Conservation (phyloP, 2,113 vertebrate species). For the Miniopterus natalensis region DNA sequence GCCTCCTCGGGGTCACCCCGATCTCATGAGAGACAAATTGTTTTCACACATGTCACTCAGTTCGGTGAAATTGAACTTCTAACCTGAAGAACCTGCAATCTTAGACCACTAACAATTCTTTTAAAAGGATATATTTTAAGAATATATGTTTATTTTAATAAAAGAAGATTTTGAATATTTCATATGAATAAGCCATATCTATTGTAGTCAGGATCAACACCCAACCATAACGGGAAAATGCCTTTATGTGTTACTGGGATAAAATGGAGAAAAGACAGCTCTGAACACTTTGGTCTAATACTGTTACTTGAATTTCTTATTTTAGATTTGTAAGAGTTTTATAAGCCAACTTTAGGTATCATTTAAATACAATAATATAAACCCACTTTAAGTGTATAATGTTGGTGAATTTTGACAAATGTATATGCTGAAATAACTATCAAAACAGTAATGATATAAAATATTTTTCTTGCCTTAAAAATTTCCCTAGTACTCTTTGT, state of each 20-base stretch:
- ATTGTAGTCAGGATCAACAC: neutral
- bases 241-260: neutral
- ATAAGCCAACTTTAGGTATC: neutral
- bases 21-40: neutral
- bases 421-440: neutral
- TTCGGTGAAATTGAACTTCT: neutral
- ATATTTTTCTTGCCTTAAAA: neutral
- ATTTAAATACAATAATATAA: neutral
- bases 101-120: neutral
- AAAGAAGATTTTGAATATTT: neutral
- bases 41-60: neutral
- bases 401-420: neutral
- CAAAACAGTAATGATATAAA: neutral
- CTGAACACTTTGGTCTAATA: neutral
- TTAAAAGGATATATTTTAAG: neutral
- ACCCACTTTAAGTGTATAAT: neutral
- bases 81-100: neutral
- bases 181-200: neutral
- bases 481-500: neutral
- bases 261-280: neutral
- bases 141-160: neutral
- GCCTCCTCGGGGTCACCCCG: neutral
- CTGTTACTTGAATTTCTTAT: neutral
- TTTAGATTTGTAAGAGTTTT: neutral
- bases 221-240: neutral